Percentiles rank a stretch among this genome's conserved stretches.
phyloP scores from a whole-genome alignment of 2,888 invertebrate species.

The Acleris sparsana region DNA sequence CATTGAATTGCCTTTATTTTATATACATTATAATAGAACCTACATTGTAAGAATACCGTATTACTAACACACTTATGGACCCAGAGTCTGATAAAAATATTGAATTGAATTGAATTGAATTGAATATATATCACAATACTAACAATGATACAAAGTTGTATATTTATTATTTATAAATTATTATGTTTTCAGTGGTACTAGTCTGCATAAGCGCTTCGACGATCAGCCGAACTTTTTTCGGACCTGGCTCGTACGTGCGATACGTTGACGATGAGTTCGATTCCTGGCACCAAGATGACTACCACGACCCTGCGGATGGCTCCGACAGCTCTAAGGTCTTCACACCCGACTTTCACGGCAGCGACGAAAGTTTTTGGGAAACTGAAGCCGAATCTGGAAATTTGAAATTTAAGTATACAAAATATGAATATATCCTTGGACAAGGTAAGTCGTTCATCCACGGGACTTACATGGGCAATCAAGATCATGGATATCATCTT shows the following conservation, averaged over 20 bases:
- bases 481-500: background rate
- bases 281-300: background rate
- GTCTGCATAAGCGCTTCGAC: slow-evolving; percentile 22
- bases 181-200: slow-evolving; percentile 20
- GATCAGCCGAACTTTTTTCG: slow-evolving; percentile 14
- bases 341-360: background rate
- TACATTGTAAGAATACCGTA: too few relatives aligned
- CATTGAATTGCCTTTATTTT: too few relatives aligned
- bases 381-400: slow-evolving; percentile 7
- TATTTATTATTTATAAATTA: too few relatives aligned
- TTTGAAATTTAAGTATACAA: background rate
- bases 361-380: background rate
- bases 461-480: background rate
- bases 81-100: too few relatives aligned
- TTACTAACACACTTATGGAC: too few relatives aligned
- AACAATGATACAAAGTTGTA: too few relatives aligned
- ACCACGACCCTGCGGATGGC: background rate
- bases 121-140: too few relatives aligned
- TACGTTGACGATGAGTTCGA: background rate
- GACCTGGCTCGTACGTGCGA: background rate
- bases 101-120: too few relatives aligned
- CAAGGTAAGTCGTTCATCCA: background rate
- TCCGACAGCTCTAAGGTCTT: background rate
- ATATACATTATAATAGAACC: too few relatives aligned
- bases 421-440: background rate